Base-by-base conservation (phyloP, 2,888 invertebrate species). In the Alcis repandata region DNA sequence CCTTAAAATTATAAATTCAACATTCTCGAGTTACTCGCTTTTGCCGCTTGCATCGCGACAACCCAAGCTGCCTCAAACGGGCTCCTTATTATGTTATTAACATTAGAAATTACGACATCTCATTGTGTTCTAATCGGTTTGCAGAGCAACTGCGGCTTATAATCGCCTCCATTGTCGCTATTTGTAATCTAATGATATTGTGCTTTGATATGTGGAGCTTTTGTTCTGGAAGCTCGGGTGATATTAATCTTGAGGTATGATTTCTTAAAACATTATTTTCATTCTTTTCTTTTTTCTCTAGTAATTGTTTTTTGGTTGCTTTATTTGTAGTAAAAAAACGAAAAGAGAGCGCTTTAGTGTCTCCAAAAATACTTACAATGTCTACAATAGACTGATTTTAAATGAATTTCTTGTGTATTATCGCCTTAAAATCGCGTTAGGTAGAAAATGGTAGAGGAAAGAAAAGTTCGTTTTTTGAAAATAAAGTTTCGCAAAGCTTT, bases 61-160 rank as follows among this genome's bases (percentile, higher is more conserved):
- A 75, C 79, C 77, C 78, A 75, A 77, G 74, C 79, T 80, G 75
- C 76, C 78, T 84, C 69, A 83, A 86, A 82, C 78, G 83, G 80
- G 74, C 83, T 86, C 74, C 86, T 88, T 89, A 89, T 88, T 85
- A 89, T 89, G 87, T 89, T 89, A 90, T 89, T 88, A 90, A 85
- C 84, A 85, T 89, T 83, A 86, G 83, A 80, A 87, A 86, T 90
- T 90, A 87, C 90, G 86, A 87, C 88, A 88, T 88, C 82, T 84
- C 79, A 87, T 89, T 90, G 89, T 88, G 77, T 80, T 83, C 76
- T 82, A 84, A 84, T 86, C 81, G 79, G 81, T 81, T 46, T 17
- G 63, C 63, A 22, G 54, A 48, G 59, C 64, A 51, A 58, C 17
- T 15, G 63, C 32, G 54, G 60, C 46, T 40, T 33, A 45, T 43